Base-by-base conservation (phyloP, 2,888 invertebrate genomes). In the Dorcus parallelipipedus region DNA sequence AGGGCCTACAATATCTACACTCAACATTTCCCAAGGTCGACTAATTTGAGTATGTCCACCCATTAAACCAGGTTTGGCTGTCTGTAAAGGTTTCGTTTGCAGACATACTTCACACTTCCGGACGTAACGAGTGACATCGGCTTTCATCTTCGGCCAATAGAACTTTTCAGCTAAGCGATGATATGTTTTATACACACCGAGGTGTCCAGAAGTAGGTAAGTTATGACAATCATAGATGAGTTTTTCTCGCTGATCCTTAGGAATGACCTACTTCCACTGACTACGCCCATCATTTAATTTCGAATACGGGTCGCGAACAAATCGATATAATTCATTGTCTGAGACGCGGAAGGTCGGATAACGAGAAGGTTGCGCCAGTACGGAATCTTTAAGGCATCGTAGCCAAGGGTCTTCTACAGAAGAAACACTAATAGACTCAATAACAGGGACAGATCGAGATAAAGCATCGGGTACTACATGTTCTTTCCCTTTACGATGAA, bases 171-270 rank as follows among this genome's bases (percentile, higher is more conserved):
- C 6, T 6, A 67, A 20, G 38, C 59, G 20, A 7, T 33, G 33
- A 39, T 58, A 58, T 5, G 68, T 69, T 54, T 70, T 69, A 42
- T 52, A 60, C 7, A 66, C 56, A 6, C 67, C 65, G 7, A 61
- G 41, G 52, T 69, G 67, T 23, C 66, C 66, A 8, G 65, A 48
- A 9, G 57, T 51, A 10, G 64, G 52, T 9, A 42, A 45, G 33
- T 64, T 61, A 55, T 69, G 66, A 47, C 20, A n/a, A 3, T 9
- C 40, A 5, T 43, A 17, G 8, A 60, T 8, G 7, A 60, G 9
- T 9, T 52, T 14, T 5, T 9, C 47, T 10, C 60, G 64, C n/a
- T 47, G 33, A 9, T 8, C 8, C 23, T 61, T 61, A 1, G 65
- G 67, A 14, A 14, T 14, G 14, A 14, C 14, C 14, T 14, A 1